Percentiles rank a stretch among this genome's conserved stretches.
phyloP scores from a whole-genome alignment of 1,140 invertebrate genomes.

The Octopus sinensis region DNA sequence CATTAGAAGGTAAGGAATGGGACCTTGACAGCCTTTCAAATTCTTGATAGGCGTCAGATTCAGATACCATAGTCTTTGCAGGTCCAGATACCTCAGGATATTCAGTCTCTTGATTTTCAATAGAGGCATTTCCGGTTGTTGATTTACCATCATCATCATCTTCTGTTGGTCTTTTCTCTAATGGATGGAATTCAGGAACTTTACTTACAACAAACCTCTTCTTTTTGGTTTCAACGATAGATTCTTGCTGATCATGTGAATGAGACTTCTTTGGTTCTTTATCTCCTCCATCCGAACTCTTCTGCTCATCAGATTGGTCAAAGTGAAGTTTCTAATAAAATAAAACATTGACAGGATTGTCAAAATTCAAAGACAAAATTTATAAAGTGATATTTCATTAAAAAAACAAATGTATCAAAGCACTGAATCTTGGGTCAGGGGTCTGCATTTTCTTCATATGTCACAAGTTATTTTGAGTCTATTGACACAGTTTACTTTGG shows the following conservation, averaged over 20 bases:
- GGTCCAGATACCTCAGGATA: constrained; percentile 19
- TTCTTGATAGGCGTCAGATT: constrained; percentile 27
- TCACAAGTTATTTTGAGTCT: too few species aligned
- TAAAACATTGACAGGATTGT: constrained; percentile 6
- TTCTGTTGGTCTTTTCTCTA: constrained; percentile 42
- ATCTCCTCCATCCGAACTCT: constrained; percentile 16
- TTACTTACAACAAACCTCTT: constrained; percentile 43
- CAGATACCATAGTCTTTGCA: constrained; percentile 13
- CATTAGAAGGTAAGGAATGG: constrained; percentile 24
- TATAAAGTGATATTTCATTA: too few species aligned
- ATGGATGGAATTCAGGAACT: constrained; percentile 32
- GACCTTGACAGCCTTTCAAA: constrained; percentile 28
- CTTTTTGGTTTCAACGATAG: constrained; percentile 42
- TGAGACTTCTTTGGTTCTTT: constrained; percentile 17
- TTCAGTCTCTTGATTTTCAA: constrained; percentile 28
- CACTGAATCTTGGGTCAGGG: neutral
- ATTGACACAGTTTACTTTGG: too few species aligned
- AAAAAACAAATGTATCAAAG: neutral
- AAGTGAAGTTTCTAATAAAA: constrained; percentile 36
- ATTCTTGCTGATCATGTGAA: constrained; percentile 20
- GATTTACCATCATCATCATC: constrained; percentile 41
- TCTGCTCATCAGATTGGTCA: constrained; percentile 20
- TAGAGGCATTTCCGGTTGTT: constrained; percentile 29
- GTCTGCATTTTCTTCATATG: too few species aligned
- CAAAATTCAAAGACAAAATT: neutral